Evolutionary conservation across 1,140 invertebrate genomes (phyloP), one percentile per base, ranked within the genome.

Genomic region (Camponotus vicinus): DNA sequence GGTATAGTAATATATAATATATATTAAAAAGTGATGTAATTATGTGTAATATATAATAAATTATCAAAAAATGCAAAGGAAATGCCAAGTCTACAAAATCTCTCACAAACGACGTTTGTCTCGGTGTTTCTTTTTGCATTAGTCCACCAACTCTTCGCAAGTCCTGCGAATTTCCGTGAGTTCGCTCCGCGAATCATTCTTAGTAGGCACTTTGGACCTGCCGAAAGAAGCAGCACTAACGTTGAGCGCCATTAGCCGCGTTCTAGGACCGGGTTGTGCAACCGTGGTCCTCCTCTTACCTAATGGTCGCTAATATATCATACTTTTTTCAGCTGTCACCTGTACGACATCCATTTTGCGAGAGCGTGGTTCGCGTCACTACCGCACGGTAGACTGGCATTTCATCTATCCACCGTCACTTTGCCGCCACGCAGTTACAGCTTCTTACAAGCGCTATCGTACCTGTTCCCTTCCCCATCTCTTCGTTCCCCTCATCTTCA

Each of bases 341-440:
- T 76, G 69, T 59, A 66, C 79, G 69, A 87, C 88, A 88, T 88
- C 76, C 86, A 85, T 89, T 87, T 87, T 78, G 78, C 78, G 69
- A 52, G 64, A 87, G 82, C 75, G 75, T 84, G 61, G 83, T 77
- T 55, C 84, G 64, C 69, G 85, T 87, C 79, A 86, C 78, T 88
- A 79, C 63, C 57, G 27, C 77, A 61, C 69, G 70, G 70, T 57
- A 32, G 71, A 80, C 84, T 78, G 79, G 70, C 86, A 88, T 88
- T 89, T 86, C 86, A 90, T 90, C 88, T 85, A 79, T 90, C 79
- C 84, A 84, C 67, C 52, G 87, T 90, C 90, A 91, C 70, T 63
- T 76, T 76, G 78, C 83, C 52, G 66, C 59, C 73, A 86, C 66
- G 37, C 63, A 40, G 71, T 79, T 87, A 83, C 73, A 69, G 61